Percentiles rank a stretch among this genome's conserved stretches.
phyloP scores from a whole-genome alignment of 2,888 invertebrate species.

The Strigamia crassipes region DNA sequence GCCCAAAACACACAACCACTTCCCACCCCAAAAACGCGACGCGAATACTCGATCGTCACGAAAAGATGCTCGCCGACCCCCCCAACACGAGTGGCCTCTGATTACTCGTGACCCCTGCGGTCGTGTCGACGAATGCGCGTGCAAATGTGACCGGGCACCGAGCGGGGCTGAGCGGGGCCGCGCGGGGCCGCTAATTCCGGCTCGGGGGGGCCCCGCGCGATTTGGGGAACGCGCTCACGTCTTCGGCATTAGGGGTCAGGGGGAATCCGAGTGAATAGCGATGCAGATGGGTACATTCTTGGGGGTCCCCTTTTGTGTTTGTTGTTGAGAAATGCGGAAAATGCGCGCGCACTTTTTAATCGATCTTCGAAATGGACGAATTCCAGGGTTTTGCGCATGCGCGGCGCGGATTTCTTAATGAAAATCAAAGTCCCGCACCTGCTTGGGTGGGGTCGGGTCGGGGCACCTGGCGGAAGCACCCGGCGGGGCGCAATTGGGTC shows the following conservation, averaged over 20 bases:
- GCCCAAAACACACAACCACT: neutral
- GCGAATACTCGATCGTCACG: neutral
- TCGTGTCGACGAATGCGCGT: no score
- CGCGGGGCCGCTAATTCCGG: neutral
- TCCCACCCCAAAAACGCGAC: neutral
- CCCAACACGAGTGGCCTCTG: neutral
- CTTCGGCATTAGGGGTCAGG: conserved; percentile 15
- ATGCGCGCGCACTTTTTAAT: neutral
- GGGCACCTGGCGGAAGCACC: no score
- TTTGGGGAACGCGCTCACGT: no score
- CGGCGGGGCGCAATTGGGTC: no score
- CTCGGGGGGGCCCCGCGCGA: no score
- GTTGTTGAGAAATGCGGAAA: conserved; percentile 6
- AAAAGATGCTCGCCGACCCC: neutral
- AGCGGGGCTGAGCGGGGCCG: neutral
- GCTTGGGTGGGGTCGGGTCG: no score
- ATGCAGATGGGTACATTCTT: conserved; percentile 15
- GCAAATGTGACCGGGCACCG: no score
- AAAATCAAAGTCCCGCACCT: no score
- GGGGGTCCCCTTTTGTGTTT: neutral
- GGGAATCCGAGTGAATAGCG: neutral
- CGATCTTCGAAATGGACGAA: neutral
- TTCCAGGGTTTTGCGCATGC: neutral
- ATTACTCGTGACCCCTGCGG: no score
- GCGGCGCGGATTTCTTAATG: neutral